Evolutionary conservation across 2,888 invertebrate genomes (phyloP), one percentile per base, ranked within the genome.

Genomic region (Heliconius erato): DNA sequence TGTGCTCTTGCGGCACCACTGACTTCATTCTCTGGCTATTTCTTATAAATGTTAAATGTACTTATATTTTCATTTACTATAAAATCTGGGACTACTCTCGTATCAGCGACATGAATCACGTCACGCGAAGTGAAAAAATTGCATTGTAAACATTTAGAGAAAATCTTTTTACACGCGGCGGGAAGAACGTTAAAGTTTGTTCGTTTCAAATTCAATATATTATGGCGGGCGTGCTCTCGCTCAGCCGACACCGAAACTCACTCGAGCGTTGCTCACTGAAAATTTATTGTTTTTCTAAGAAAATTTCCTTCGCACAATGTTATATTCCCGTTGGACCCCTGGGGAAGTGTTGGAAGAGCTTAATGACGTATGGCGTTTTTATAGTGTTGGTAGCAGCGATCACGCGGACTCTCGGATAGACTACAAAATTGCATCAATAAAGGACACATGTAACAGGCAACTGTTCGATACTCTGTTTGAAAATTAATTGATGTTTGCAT

Each of bases 281-380:
- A 95, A 95, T 95, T 95, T 96, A 96, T 96, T 96, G 95, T 95
- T 96, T 96, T 95, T 94, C 94, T 95, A 95, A 95, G 95, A 94
- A 95, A 96, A 95, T 95, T 95, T 94, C 91, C 92, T 92, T 92
- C 91, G 90, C 91, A 90, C 92, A 91, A 91, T 89, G 91, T 90
- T 91, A 92, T 91, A 92, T 91, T 90, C 90, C 88, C 89, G 91
- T 89, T 90, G 89, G 90, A 89, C 90, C 92, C 89, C 89, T 85
- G 85, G 91, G 91, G 91, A 91, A 90, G 90, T 91, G 90, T 92
- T 92, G 88, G 88, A 91, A 92, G 92, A 93, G 90, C 90, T 91
- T 92, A 93, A 93, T 92, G 93, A 93, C 90, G 91, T 72, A 90
- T 87, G 87, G 87, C 74, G 78, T 79, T 79, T 74, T 71, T 40